Evolutionary conservation across 1,140 invertebrate species (phyloP), one percentile per base, ranked within the genome.

Genomic region (Drosophila parabipectinata): DNA sequence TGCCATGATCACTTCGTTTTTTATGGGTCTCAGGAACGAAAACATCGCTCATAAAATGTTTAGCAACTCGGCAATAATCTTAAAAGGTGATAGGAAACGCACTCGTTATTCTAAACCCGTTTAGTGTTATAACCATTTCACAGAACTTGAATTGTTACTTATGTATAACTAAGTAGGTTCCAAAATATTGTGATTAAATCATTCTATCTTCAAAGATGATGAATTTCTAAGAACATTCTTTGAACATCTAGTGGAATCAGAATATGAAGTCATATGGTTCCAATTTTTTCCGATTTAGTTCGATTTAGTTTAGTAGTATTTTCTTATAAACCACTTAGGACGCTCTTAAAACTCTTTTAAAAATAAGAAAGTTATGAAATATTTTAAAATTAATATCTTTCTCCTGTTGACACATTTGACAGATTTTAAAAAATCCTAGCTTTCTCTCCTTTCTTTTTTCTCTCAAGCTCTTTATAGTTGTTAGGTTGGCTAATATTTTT

Each of bases 371-470:
- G 34, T n/a, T 12, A 4, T 9, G 26, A 26, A 18, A 57, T 24
- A 28, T 50, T 28, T 37, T 3, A 12, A 12, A 37, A 12, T 37
- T 24, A 21, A 24, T 47, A 21, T 15, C 18, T 47, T 47, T 47
- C 44, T 18, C 34, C 28, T n/a, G 12, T 9, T 10, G 12, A 44
- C 41, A 48, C 9, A 34, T 32, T 64, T 67, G 63, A 52, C 63
- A 48, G 2, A 54, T 62, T 26, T 64, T 21, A 1, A 47, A 41
- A 45, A 24, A n/a, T 64, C 55, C 18, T 10, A 21, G 64, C 64
- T 68, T 68, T 68, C 64, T 45, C 58, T 37, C 44, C 14, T 37
- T 32, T 50, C 7, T 15, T 28, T 28, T 47, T 45, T 45, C 32
- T 24, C 10, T 34, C 5, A 34, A 45, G n/a, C 41, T 15, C 41